Evolutionary conservation across 2,797 vertebrate genomes (phyloP), one percentile per base, ranked within the genome.

Genomic region (Thaleichthys pacificus): DNA sequence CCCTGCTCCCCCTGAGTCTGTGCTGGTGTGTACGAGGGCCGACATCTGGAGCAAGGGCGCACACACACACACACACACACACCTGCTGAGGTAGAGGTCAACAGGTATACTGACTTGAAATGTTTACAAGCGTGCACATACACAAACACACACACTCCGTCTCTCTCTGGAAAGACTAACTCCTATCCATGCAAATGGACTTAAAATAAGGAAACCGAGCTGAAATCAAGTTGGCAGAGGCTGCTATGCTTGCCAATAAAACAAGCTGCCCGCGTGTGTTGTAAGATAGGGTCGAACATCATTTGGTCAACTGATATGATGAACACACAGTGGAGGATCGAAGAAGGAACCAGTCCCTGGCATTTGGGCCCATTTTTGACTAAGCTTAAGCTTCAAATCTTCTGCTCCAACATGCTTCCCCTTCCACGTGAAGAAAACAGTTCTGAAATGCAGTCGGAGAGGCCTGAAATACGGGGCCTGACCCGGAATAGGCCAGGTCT

Each of bases 151-250:
- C 63, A 66, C 60, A 12, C 60, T 5, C 68, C 65, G 42, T 28
- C 66, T 66, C 72, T 57, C 68, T 77, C 72, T 65, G 66, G 71
- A 73, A 60, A 78, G 47, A 69, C 11, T 0, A 8, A 71, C 68
- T 66, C 30, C 21, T 47, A 61, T 30, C 42, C 38, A 71, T 67
- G 60, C 71, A 86, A 81, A 78, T 28, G 26, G 21, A 32, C 66
- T 77, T 30, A 71, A 78, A 76, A 67, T 70, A 74, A 66, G 69
- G 64, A 72, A 70, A 80, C 12, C n/a, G 3, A 11, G 14, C 42
- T 28, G 57, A 42, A 63, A 70, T 70, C 32, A 66, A 22, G 68
- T 32, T 54, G 51, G 69, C 58, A 67, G 61, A 42, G 14, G 5
- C 14, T 30, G 64, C 63, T 15, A 12, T 26, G 63, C 54, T 15